These are phyloP conservation scores for Plectropomus leopardus DNA, from an alignment of 2,113 vertebrate species.

Conservation along the genomic window DNA sequence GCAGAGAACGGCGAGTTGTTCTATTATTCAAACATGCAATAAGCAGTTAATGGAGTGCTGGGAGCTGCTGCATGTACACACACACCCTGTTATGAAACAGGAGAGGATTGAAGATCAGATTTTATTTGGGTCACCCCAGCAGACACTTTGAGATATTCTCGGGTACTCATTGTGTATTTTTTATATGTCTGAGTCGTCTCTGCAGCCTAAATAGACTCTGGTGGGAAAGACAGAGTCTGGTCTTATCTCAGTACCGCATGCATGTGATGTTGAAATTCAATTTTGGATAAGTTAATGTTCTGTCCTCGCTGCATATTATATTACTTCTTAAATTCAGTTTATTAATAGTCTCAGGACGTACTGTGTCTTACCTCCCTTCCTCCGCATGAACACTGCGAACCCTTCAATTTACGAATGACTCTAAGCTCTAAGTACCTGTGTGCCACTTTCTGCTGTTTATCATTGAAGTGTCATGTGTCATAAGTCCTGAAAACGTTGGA, in stretches of 20 bases:
- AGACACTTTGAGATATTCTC: conserved; percentile 1
- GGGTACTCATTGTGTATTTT: neutral
- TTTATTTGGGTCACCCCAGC: conserved; percentile 28
- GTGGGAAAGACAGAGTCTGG: neutral
- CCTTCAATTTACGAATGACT: neutral
- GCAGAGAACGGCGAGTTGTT: neutral
- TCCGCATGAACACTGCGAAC: conserved; percentile 1
- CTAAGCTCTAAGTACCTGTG: neutral
- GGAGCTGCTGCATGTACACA: conserved; percentile 17
- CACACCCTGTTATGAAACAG: conserved; percentile 50
- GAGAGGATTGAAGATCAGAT: neutral
- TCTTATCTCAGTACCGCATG: neutral
- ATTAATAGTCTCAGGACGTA: neutral
- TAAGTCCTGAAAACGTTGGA: conserved; percentile 39
- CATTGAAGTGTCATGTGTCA: conserved; percentile 9
- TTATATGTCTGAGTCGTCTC: neutral
- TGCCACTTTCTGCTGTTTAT: neutral
- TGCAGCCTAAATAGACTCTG: neutral
- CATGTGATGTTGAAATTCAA: conserved; percentile 35
- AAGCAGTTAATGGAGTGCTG: conserved; percentile 20
- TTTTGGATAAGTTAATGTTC: conserved; percentile 52
- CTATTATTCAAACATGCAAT: conserved; percentile 45
- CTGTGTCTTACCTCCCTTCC: neutral
- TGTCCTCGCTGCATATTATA: conserved; percentile 34
- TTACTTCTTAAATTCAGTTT: conserved; percentile 5